Evolutionary conservation across 1,140 invertebrate genomes (phyloP).

Genomic region (Ganaspis sp.): DNA sequence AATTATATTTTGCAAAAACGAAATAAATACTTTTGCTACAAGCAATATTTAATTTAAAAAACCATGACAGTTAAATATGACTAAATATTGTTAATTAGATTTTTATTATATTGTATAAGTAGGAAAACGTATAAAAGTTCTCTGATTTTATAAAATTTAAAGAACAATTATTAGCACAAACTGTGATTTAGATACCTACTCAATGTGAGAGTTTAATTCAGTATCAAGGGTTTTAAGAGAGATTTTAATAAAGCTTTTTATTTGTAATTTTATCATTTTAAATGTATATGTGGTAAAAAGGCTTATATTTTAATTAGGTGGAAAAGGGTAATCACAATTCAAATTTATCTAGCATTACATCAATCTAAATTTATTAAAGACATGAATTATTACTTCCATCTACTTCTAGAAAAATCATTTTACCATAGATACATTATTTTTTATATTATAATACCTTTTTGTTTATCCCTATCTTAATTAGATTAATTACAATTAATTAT

Average conservation of each 20-base stretch:
- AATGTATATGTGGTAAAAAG: too few relatives aligned
- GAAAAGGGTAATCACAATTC: too few relatives aligned
- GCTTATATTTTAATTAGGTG: neutral
- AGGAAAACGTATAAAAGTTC: constrained; percentile 39
- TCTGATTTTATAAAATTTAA: constrained; percentile 53
- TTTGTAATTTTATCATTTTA: neutral
- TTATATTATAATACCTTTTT: too few relatives aligned
- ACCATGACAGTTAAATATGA: constrained; percentile 35
- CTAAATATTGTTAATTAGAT: constrained; percentile 47
- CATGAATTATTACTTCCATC: too few relatives aligned
- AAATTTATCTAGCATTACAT: too few relatives aligned
- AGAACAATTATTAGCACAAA: constrained; percentile 76
- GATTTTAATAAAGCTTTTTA: constrained; percentile 6
- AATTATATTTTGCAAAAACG: constrained; percentile 11
- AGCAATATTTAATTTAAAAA: neutral
- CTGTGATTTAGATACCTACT: constrained; percentile 77
- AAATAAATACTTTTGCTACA: neutral
- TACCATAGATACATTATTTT: too few relatives aligned
- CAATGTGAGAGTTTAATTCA: constrained; percentile 50
- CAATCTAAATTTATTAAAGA: too few relatives aligned
- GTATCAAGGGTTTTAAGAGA: constrained; percentile 26
- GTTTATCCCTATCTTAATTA: too few relatives aligned
- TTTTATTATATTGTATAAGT: constrained; percentile 23
- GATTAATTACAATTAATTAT: too few relatives aligned
- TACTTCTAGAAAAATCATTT: too few relatives aligned